phyloP scores from a whole-genome alignment of 2,797 vertebrate species.

The Triplophysa bombifrons region DNA sequence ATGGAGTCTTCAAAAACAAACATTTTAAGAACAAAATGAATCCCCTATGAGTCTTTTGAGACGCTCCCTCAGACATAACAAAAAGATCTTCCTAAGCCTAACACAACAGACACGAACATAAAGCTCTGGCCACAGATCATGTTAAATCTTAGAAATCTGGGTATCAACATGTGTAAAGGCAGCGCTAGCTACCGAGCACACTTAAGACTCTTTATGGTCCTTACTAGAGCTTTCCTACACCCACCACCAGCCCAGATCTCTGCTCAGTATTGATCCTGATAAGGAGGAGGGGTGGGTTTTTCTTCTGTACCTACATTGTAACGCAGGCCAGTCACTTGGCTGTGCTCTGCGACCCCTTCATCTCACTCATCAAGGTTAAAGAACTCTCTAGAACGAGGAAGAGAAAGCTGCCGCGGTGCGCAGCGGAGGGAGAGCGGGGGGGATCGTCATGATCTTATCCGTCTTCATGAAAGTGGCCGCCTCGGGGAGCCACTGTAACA shows the following conservation, averaged over 20 bases:
- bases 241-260: conserved; percentile 62
- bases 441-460: conserved; percentile 77
- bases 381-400: conserved; percentile 80
- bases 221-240: conserved; percentile 52
- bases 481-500: conserved; percentile 73
- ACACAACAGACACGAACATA: neutral
- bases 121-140: conserved; percentile 10
- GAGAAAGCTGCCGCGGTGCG: conserved; percentile 54
- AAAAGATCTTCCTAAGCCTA: conserved; percentile 12
- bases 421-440: conserved; percentile 20
- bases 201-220: conserved; percentile 49
- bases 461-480: conserved; percentile 82
- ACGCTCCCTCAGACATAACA: neutral
- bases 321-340: conserved; percentile 47
- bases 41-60: neutral
- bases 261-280: conserved; percentile 79
- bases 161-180: conserved; percentile 52
- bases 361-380: conserved; percentile 84
- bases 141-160: conserved; percentile 28
- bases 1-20: too few relatives aligned
- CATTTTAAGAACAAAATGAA: neutral
- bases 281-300: conserved; percentile 65
- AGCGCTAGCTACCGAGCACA: conserved; percentile 30
- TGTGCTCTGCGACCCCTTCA: conserved; percentile 64
- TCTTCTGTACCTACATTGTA: conserved; percentile 43